phyloP scores from a whole-genome alignment of 2,888 invertebrate genomes.

The Sussaba pulchella region DNA sequence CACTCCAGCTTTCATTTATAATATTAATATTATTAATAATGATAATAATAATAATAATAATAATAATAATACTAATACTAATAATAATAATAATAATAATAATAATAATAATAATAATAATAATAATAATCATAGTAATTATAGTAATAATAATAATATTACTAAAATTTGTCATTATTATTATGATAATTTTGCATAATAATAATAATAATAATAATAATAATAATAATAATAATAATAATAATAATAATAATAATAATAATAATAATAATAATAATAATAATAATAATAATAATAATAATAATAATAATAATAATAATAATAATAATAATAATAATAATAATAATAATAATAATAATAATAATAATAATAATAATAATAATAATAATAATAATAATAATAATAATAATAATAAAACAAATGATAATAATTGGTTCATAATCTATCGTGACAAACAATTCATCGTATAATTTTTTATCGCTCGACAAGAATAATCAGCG shows the following conservation, averaged over 20 bases:
- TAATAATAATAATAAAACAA: conserved; percentile 21
- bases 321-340: conserved; percentile 33
- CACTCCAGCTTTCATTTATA: conserved; percentile 55
- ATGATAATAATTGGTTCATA: too few species aligned
- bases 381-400: too few species aligned
- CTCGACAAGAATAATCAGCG: conserved; percentile 63
- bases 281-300: conserved; percentile 41
- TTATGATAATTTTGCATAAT: not conserved
- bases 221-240: conserved; percentile 41
- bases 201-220: conserved; percentile 41
- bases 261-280: conserved; percentile 39
- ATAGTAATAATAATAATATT: conserved; percentile 4
- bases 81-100: conserved; percentile 39
- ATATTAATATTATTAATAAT: conserved; percentile 4
- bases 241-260: conserved; percentile 44
- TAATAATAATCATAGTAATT: conserved; percentile 28
- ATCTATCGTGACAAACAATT: conserved; percentile 68
- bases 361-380: too few species aligned
- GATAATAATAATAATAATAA: conserved; percentile 41
- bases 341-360: conserved; percentile 7
- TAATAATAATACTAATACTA: conserved; percentile 42
- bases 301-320: conserved; percentile 37
- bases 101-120: conserved; percentile 37
- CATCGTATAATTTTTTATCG: conserved; percentile 64
- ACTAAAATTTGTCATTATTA: too few species aligned